Conservation (phyloP, 2,888 invertebrate species). For the Harpalus rubripes region DNA sequence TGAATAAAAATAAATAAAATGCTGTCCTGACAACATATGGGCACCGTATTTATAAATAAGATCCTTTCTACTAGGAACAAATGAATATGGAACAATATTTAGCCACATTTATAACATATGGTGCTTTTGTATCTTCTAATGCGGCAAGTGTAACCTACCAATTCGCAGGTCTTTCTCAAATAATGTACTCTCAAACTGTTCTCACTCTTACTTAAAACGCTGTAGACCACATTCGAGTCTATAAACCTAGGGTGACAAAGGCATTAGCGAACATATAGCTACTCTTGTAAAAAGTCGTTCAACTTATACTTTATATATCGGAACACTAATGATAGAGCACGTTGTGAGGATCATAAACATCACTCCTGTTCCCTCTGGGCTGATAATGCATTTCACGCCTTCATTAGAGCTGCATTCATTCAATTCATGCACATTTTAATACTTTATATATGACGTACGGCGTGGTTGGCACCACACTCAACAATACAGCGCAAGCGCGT, state of each 20-base stretch:
- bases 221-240: not conserved
- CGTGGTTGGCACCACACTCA: conserved; percentile 1
- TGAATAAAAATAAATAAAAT: too few species aligned
- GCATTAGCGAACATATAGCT: not conserved
- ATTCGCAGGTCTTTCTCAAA: too few species aligned
- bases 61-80: too few species aligned
- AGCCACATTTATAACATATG: too few species aligned
- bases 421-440: conserved; percentile 59
- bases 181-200: too few species aligned
- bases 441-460: conserved; percentile 51
- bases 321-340: conserved; percentile 54
- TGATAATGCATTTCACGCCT: conserved; percentile 55
- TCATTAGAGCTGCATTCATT: conserved; percentile 60
- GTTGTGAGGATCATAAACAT: conserved; percentile 48
- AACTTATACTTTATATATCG: not conserved
- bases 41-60: too few species aligned
- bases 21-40: too few species aligned
- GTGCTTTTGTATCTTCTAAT: too few species aligned
- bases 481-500: conserved; percentile 41
- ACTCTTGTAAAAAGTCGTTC: not conserved
- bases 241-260: not conserved
- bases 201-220: too few species aligned
- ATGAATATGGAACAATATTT: too few species aligned
- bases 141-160: too few species aligned
- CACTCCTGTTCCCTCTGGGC: conserved; percentile 23